Base-by-base conservation (phyloP, 92 coral and sea anemone species). In the Desmophyllum pertusum region DNA sequence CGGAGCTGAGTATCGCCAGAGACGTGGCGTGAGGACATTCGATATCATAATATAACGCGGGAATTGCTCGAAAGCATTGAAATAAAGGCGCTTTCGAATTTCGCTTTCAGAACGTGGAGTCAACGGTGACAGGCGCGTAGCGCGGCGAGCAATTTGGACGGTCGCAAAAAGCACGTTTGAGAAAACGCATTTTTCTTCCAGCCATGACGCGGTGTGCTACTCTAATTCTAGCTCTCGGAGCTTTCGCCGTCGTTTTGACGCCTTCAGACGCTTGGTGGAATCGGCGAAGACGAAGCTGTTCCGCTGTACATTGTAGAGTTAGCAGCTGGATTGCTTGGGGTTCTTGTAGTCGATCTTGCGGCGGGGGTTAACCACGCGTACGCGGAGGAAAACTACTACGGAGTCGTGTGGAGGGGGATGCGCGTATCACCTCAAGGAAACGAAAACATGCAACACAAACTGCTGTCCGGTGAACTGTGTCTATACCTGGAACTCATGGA, bases 401-500 rank as follows among this genome's bases (percentile, higher is more conserved):
- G 83, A 71, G 53, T 66, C 71, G 66, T 93, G 97, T 59, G 94
- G 97, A 15, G 91, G 97, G 10, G 33, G 85, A 1, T 85, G 90
- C 33, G 29, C 63, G 18, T 86, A 87, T 59, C 83, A 76, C 7
- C 70, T 87, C 14, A 36, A 9, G 11, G 92, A 94, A 25, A 59
- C 80, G 23, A 81, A 57, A 27, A 45, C 73, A 15, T 96, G 98
- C 83, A 93, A 93, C 18, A 76, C 88, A 19, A 70, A 83, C 18
- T 95, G 98, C 33, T 94, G 98, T 79, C 92, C 90, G 0, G 39
- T 88, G 0, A 71, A 93, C 29, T 96, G 98, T 52, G 72, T 75
- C 6, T 96, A 79, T 62, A 70, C 88, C 0, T 96, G 98, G 98
- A 71, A 83, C 1, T 29, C 88, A 10, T 96, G 98, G 98, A 90